Evolutionary conservation across 2,113 vertebrate genomes (phyloP).

Genomic region (Dipodomys ordii): DNA sequence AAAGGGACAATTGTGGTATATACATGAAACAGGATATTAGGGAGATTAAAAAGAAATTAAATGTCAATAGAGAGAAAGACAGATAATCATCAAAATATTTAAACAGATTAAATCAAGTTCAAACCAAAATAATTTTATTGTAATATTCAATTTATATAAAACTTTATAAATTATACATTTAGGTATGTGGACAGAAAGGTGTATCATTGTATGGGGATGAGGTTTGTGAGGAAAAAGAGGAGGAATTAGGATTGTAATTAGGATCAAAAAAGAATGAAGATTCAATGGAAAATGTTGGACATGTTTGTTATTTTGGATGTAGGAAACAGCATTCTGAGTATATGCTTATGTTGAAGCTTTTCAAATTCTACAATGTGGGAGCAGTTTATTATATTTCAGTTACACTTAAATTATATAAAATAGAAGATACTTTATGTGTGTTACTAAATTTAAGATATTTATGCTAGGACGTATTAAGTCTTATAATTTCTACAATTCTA

Average conservation of each 20-base stretch:
- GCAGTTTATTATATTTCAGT: neutral
- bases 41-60: neutral
- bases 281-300: neutral
- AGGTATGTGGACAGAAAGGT: neutral
- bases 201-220: too few species aligned
- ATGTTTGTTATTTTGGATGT: neutral
- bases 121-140: neutral
- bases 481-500: neutral
- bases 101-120: neutral
- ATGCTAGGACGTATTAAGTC: neutral
- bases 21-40: neutral
- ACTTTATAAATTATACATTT: neutral
- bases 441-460: neutral
- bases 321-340: neutral
- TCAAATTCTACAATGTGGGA: neutral
- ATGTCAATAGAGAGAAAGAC: neutral
- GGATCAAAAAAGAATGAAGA: neutral
- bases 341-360: neutral
- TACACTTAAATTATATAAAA: conserved; percentile 4
- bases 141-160: neutral
- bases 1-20: neutral
- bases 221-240: neutral
- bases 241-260: too few species aligned
- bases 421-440: neutral
- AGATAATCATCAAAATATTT: neutral